A percentile compares a stretch with the other conserved stretches of the same genome.
phyloP scores from a whole-genome alignment of 2,113 vertebrate species.

The Dasypus novemcinctus region DNA sequence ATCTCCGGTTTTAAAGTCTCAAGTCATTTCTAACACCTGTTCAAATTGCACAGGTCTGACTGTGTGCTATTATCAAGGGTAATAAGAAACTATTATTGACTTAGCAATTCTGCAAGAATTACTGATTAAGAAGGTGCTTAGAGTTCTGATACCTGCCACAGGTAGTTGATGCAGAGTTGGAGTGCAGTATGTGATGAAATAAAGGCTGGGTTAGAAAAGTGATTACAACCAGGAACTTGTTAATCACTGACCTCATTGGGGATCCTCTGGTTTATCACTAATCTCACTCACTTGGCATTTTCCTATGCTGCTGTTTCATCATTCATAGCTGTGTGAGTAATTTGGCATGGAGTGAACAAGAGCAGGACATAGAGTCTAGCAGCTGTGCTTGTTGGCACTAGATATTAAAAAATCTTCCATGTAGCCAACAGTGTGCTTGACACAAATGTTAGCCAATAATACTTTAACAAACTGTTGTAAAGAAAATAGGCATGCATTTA shows the following conservation, averaged over 20 bases:
- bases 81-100: neutral
- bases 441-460: conserved; percentile 79
- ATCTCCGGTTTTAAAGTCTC: neutral
- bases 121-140: conserved; percentile 77
- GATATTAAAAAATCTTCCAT: conserved; percentile 79
- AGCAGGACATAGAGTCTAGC: conserved; percentile 83
- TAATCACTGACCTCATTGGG: conserved; percentile 85
- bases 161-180: conserved; percentile 60
- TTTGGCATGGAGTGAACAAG: conserved; percentile 81
- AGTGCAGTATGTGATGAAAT: conserved; percentile 79
- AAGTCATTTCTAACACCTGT: neutral
- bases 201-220: conserved; percentile 78
- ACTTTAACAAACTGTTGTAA: conserved; percentile 83
- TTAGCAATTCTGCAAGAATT: conserved; percentile 57
- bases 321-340: conserved; percentile 82
- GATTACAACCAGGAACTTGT: conserved; percentile 78
- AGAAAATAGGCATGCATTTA: conserved; percentile 75
- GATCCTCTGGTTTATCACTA: conserved; percentile 84
- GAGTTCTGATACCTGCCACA: conserved; percentile 51
- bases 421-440: conserved; percentile 83
- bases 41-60: neutral
- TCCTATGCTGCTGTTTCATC: conserved; percentile 76
- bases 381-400: conserved; percentile 88
- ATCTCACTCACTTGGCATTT: conserved; percentile 82
- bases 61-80: conserved; percentile 58